Percentiles rank a stretch among this genome's conserved stretches.
phyloP scores from a whole-genome alignment of 2,888 invertebrate species.

The Pollenia griseotomentosa region DNA sequence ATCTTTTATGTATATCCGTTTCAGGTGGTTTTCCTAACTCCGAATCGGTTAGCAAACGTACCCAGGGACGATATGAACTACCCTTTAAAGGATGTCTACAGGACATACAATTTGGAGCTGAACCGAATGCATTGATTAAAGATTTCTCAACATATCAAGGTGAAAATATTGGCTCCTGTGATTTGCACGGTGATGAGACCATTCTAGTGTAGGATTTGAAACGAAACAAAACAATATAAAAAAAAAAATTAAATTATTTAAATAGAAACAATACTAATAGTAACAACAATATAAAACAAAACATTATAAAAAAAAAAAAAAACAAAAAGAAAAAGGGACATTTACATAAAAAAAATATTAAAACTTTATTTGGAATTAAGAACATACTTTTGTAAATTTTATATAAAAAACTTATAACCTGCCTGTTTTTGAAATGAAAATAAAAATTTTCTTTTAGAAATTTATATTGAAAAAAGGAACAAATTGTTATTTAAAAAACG shows the following conservation, averaged over 20 bases:
- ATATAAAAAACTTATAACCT: constrained; percentile 47
- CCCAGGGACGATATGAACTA: constrained; percentile 85
- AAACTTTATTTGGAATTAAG: constrained; percentile 1
- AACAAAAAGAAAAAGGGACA: constrained; percentile 50
- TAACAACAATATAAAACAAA: constrained; percentile 67
- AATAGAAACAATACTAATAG: constrained; percentile 51
- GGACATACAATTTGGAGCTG: constrained; percentile 85
- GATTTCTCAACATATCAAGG: constrained; percentile 87
- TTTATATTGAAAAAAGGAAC: too few relatives aligned
- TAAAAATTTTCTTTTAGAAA: too few relatives aligned
- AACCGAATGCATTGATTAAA: constrained; percentile 82
- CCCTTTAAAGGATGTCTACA: constrained; percentile 87
- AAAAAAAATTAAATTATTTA: constrained; percentile 69
- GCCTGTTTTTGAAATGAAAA: too few relatives aligned
- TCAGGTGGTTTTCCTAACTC: constrained; percentile 86
- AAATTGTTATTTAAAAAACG: too few relatives aligned
- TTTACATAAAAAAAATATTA: constrained; percentile 62
- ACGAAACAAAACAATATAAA: constrained; percentile 73
- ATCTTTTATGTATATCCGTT: constrained; percentile 49
- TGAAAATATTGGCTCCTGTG: constrained; percentile 86
- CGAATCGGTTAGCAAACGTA: constrained; percentile 83
- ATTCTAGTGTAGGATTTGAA: constrained; percentile 81
- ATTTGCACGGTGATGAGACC: constrained; percentile 84
- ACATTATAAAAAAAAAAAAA: constrained; percentile 60
- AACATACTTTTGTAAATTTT: constrained; percentile 71